Base-by-base conservation (phyloP, 1,140 invertebrate species). In the Trichonephila clavata region DNA sequence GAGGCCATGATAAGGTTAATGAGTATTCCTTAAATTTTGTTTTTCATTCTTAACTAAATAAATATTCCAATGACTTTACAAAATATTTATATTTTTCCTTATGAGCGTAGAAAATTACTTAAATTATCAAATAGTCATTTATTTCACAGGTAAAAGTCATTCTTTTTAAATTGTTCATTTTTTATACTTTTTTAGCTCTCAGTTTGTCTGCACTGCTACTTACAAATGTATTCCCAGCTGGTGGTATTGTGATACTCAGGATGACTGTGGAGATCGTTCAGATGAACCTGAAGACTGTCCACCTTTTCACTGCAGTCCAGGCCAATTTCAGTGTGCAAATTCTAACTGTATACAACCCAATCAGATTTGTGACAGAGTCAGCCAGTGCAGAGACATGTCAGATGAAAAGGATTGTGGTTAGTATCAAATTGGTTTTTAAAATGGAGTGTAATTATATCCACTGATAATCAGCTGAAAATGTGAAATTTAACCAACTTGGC, bases 231-330 rank as follows among this genome's bases (percentile, higher is more conserved):
- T 97, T 92, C 97, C 97, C 21, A 96, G 96, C 91, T 97, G 96
- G 96, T 97, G 97, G 97, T 96, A 95, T 94, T 97, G 97, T 95
- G 97, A 97, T 94, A 96, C 95, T 32, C 96, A 96, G 96, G 97
- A 98, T 95, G 98, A 98, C 95, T 98, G 97, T 95, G 97, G 97
- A 1, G 97, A 98, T 96, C 96, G 97, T n/a, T 97, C 97, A 61
- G 97, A 98, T 96, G 98, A 98, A 96, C 97, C 97, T 0, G 95
- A 95, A 13, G 95, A 96, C 65, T 98, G 98, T 95, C 97, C 96
- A 1, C 95, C 96, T 39, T 98, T 98, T 95, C 96, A 97, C 65
- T 98, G 98, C 95, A 95, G 94, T 43, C 95, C 95, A 27, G 98
- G 98, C 0, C 97, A 98, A 95, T 98, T 97, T 96, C 98, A 98